Percentiles rank a stretch among this genome's conserved stretches.
phyloP scores from a whole-genome alignment of 2,888 invertebrate species.

The Eristalis pertinax region DNA sequence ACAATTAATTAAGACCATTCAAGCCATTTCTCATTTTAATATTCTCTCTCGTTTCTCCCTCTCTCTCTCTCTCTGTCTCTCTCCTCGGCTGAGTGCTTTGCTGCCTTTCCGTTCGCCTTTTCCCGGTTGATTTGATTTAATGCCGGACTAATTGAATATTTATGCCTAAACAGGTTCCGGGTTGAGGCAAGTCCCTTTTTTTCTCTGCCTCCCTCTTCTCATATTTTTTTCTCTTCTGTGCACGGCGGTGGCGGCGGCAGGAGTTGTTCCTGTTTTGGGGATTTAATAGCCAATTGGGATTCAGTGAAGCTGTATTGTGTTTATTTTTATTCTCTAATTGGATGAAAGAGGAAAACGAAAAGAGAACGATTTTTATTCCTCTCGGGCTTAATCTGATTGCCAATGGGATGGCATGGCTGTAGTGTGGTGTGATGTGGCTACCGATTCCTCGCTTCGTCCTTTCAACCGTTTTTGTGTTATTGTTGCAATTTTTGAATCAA shows the following conservation, averaged over 20 bases:
- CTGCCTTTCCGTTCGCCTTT: background rate
- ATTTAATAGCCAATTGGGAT: slow-evolving; percentile 50
- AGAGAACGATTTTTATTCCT: slow-evolving; percentile 3
- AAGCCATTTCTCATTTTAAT: slow-evolving; percentile 31
- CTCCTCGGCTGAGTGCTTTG: background rate
- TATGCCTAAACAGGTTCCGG: slow-evolving; percentile 45
- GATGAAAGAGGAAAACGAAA: slow-evolving; percentile 9
- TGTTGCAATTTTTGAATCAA: slow-evolving; percentile 14
- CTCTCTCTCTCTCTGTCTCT: background rate
- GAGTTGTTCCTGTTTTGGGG: slow-evolving; percentile 20
- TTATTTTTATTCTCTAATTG: slow-evolving; percentile 42
- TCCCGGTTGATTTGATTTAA: slow-evolving; percentile 54
- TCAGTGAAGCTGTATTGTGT: slow-evolving; percentile 18
- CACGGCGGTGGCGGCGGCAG: background rate
- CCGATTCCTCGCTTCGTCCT: background rate
- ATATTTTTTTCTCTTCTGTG: background rate
- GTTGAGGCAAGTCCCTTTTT: slow-evolving; percentile 3
- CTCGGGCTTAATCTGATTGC: slow-evolving; percentile 10
- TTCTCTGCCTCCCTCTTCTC: background rate
- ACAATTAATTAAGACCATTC: slow-evolving; percentile 34
- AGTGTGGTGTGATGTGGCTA: background rate
- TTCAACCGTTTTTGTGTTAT: background rate
- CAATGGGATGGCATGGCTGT: background rate
- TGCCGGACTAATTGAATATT: slow-evolving; percentile 55
- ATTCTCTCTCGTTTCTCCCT: background rate